phyloP scores from a whole-genome alignment of 2,113 vertebrate genomes.

The Marcusenius ussheri region DNA sequence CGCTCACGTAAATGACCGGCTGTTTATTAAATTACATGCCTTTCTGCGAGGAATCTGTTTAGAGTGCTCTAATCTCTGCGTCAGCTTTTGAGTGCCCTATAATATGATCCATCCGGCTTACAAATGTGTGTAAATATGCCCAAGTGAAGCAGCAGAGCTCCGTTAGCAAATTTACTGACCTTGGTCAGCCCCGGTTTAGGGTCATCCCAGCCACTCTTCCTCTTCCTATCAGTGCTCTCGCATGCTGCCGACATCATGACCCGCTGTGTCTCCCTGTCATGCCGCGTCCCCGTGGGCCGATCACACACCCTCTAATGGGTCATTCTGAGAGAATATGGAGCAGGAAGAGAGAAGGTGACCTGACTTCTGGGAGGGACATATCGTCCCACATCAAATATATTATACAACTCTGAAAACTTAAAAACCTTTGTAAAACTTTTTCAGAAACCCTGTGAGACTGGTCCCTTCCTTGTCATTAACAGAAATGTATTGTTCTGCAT shows the following conservation, averaged over 20 bases:
- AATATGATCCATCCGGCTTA: neutral
- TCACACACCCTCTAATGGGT: neutral
- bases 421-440: neutral
- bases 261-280: neutral
- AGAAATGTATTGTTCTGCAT: neutral
- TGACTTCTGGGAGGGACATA: neutral
- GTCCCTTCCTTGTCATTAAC: neutral
- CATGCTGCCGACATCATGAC: neutral
- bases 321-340: neutral
- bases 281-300: too few relatives aligned
- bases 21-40: constrained; percentile 16
- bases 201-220: neutral
- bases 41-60: neutral
- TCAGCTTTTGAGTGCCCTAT: neutral
- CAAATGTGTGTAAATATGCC: neutral
- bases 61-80: neutral
- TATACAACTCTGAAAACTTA: neutral
- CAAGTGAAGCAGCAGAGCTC: neutral
- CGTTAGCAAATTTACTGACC: neutral
- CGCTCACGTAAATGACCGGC: constrained; percentile 22
- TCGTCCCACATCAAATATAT: neutral
- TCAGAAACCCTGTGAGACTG: neutral
- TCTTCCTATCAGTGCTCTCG: neutral
- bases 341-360: neutral
- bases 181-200: neutral